Conservation (phyloP, 2,888 invertebrate species). For the Ophioninae sp. region DNA sequence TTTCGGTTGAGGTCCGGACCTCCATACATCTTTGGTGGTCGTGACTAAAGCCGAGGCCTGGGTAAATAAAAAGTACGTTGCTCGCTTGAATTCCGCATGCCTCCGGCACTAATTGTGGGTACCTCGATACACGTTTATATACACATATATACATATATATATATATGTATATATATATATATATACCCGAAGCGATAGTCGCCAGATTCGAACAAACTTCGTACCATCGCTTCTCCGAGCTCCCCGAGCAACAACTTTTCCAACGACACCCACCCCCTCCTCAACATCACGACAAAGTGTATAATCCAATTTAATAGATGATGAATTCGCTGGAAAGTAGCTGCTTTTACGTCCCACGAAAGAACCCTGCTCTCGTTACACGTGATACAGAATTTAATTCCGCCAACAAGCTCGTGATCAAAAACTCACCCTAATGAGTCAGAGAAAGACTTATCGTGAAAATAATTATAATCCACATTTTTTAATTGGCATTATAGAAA, state of each 20-base stretch:
- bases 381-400: not conserved
- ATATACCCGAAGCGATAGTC: conserved; percentile 17
- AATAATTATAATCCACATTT: not conserved
- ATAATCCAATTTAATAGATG: conserved; percentile 16
- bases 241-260: not conserved
- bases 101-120: conserved; percentile 62
- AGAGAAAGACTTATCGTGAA: not conserved
- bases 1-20: conserved; percentile 57
- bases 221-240: conserved; percentile 5
- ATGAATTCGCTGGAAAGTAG: conserved; percentile 24
- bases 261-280: conserved; percentile 1
- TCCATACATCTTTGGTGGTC: conserved; percentile 62
- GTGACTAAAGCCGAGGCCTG: conserved; percentile 41
- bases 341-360: not conserved
- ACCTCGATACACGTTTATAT: conserved; percentile 1
- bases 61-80: conserved; percentile 63
- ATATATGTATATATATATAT: not conserved
- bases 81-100: conserved; percentile 55
- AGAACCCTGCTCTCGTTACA: not conserved
- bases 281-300: conserved; percentile 18
- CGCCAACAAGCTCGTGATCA: not conserved
- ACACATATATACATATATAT: too few species aligned
- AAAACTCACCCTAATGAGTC: not conserved
- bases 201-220: conserved; percentile 40
- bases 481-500: not conserved